phyloP scores from a whole-genome alignment of 1,140 invertebrate genomes.

The Leguminivora glycinivorella region DNA sequence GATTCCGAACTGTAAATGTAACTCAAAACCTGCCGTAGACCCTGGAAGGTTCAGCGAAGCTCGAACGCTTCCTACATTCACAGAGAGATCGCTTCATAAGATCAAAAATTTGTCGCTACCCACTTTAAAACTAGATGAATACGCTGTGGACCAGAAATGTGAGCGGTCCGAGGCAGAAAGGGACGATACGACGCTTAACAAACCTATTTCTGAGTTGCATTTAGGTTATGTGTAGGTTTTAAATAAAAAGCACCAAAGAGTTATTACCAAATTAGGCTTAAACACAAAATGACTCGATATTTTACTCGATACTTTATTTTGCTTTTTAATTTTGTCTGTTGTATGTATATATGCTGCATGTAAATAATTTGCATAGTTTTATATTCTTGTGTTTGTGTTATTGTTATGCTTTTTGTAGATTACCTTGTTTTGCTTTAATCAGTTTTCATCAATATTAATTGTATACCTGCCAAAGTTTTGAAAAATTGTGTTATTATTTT shows the following conservation, averaged over 20 bases:
- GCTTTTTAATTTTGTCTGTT: slow-evolving; percentile 31
- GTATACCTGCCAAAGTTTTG: slow-evolving; percentile 14
- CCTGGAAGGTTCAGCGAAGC: slow-evolving; percentile 55
- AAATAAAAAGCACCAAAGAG: slow-evolving; percentile 22
- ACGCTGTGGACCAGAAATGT: slow-evolving; percentile 52
- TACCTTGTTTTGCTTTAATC: not conserved
- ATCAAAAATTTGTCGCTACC: slow-evolving; percentile 68
- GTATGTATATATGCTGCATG: slow-evolving; percentile 32
- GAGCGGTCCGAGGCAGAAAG: slow-evolving; percentile 60
- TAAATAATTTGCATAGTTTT: slow-evolving; percentile 30
- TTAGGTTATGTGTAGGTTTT: slow-evolving; percentile 82
- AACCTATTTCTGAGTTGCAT: slow-evolving; percentile 82
- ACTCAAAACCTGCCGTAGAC: slow-evolving; percentile 46
- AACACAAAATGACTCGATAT: slow-evolving; percentile 29
- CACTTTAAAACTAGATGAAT: slow-evolving; percentile 67
- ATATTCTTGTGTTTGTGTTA: slow-evolving; percentile 20
- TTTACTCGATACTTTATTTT: not conserved
- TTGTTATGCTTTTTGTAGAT: slow-evolving; percentile 1
- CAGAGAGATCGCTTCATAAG: slow-evolving; percentile 58
- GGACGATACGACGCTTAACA: slow-evolving; percentile 51
- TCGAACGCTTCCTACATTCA: slow-evolving; percentile 56
- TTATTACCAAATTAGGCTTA: slow-evolving; percentile 32
- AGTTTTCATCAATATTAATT: not conserved
- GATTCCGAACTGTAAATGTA: slow-evolving; percentile 73
- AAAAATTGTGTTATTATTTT: slow-evolving; percentile 19